These are phyloP conservation scores for Cydia strobilella DNA, from an alignment of 1,140 invertebrate genomes.

Conservation along the genomic window DNA sequence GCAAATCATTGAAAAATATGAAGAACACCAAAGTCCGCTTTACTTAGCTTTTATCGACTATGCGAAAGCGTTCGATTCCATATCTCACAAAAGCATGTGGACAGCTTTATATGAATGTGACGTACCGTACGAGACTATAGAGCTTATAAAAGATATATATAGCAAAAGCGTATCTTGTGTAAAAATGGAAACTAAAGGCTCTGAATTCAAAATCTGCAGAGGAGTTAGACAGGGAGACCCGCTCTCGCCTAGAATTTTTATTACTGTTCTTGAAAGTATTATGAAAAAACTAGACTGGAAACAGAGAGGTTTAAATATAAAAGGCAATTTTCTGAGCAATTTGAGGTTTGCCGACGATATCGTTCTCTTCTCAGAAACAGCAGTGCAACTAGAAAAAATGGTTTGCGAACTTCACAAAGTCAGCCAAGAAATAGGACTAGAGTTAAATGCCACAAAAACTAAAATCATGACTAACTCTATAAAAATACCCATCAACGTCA, in stretches of 20 bases:
- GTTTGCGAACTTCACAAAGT: neutral
- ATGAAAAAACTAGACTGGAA: neutral
- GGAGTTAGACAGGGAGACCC: too few species aligned
- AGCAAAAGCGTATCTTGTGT: too few species aligned
- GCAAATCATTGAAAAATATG: constrained; percentile 35
- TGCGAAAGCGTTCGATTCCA: constrained; percentile 36
- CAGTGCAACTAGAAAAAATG: neutral
- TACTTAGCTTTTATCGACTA: constrained; percentile 2
- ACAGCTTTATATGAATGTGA: constrained; percentile 17
- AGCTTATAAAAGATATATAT: constrained; percentile 11
- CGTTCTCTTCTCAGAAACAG: neutral
- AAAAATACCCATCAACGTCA: neutral
- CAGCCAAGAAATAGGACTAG: constrained; percentile 13
- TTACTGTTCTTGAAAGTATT: too few species aligned
- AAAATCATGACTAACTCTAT: neutral
- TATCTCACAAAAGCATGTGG: constrained; percentile 14
- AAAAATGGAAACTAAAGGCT: too few species aligned
- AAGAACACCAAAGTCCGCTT: constrained; percentile 23
- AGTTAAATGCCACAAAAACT: neutral
- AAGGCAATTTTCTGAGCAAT: neutral
- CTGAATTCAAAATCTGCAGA: too few species aligned
- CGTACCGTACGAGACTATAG: constrained; percentile 2
- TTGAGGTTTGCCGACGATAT: constrained; percentile 4
- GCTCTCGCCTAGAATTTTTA: too few species aligned
- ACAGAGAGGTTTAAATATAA: neutral